Percentiles rank a stretch among this genome's conserved stretches.
These are phyloP conservation scores for Pterocles burchelli DNA, from an alignment of 2,113 vertebrate species.

Conservation along the genomic window DNA sequence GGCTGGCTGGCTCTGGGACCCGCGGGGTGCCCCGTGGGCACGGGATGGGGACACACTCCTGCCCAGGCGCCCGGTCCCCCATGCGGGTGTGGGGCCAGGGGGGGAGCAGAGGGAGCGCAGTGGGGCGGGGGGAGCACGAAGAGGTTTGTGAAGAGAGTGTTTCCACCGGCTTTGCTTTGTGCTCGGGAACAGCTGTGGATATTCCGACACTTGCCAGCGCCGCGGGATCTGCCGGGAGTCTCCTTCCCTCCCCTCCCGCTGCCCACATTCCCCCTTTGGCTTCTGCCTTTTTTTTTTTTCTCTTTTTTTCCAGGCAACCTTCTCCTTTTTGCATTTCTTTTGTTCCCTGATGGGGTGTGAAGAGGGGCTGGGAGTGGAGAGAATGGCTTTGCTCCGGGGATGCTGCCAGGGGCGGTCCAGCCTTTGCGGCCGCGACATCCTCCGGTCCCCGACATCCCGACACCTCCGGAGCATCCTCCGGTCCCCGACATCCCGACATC, in stretches of 20 bases:
- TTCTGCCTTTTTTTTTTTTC: neutral
- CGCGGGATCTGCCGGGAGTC: fast-evolving
- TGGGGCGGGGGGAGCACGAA: neutral
- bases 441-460: too few species aligned
- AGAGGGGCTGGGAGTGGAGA: neutral
- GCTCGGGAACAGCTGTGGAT: neutral
- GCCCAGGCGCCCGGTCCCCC: fast-evolving
- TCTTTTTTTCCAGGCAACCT: fast-evolving
- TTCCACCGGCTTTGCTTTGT: neutral
- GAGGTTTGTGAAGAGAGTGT: neutral
- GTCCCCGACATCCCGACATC: fast-evolving
- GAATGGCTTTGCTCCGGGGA: too few species aligned
- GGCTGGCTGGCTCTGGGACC: neutral
- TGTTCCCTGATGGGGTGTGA: neutral
- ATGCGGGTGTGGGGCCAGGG: fast-evolving
- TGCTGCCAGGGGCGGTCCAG: neutral
- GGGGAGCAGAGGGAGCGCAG: neutral
- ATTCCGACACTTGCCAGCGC: neutral
- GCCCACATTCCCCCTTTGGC: neutral
- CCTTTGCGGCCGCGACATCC: fast-evolving
- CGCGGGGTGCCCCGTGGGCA: neutral
- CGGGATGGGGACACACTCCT: fast-evolving
- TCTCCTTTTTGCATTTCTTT: neutral
- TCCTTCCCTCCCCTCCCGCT: neutral
- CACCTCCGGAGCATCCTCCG: neutral